These are phyloP conservation scores for Gallinago stenura DNA, from an alignment of 2,797 vertebrate genomes.

Conservation along the genomic window DNA sequence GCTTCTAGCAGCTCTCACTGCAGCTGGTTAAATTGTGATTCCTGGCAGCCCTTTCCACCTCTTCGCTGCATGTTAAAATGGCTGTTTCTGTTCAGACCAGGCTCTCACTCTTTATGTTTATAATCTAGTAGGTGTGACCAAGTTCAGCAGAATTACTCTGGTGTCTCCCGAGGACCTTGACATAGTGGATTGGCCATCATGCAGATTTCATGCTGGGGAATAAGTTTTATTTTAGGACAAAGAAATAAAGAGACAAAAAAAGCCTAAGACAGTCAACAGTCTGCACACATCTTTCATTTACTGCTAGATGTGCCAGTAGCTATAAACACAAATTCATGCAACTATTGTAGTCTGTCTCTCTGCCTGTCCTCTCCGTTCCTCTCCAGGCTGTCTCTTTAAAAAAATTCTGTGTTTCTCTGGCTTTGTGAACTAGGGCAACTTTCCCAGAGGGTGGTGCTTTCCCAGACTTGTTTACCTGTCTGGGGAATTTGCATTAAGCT, in stretches of 20 bases:
- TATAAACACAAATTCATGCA: background rate
- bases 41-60: background rate
- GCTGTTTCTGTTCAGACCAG: background rate
- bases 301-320: background rate
- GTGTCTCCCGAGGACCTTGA: background rate
- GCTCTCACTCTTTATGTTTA: background rate
- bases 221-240: background rate
- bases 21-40: background rate
- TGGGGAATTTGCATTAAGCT: conserved; percentile 52
- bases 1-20: background rate
- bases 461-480: conserved; percentile 56
- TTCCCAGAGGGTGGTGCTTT: conserved; percentile 48
- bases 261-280: background rate
- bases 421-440: background rate
- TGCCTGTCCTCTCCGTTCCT: background rate
- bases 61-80: background rate
- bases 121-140: background rate
- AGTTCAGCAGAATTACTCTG: background rate
- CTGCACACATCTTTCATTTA: background rate
- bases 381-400: background rate
- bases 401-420: background rate
- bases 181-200: background rate
- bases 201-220: background rate
- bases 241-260: background rate
- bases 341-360: background rate